Evolutionary conservation across 1,140 invertebrate species (phyloP), one percentile per base, ranked within the genome.

Genomic region (Camponotus vicinus): DNA sequence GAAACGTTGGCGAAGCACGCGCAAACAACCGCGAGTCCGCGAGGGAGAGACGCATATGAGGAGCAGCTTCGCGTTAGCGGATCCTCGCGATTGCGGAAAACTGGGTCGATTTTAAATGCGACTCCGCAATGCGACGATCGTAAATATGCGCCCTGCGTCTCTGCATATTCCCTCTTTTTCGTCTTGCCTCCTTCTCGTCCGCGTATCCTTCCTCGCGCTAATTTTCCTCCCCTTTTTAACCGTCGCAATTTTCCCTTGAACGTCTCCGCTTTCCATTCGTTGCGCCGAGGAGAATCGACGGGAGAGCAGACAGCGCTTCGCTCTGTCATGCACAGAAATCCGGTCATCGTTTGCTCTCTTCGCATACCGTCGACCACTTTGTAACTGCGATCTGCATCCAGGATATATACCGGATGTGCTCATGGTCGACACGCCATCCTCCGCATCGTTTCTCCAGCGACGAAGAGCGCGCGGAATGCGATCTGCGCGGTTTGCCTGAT

Each of bases 41-140:
- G 52, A 18, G 42, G 42, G 64, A 57, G 32, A 57, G 52, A 61
- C 77, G 77, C 61, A 45, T 45, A 59, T 61, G 40, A 40, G 37
- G 55, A 18, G 42, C 2, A 40, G 13, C 8, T 73, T 73, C 55
- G 27, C 79, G 70, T 87, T 67, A 86, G 80, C 73, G 86, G 75
- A 79, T 88, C 57, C 88, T 79, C 32, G 64, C 85, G 85, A 76
- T 86, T 32, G 13, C 27, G 15, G 59, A 57, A 69, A 88, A 90
- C 73, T 89, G 85, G 89, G 88, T 90, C 89, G 90, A 87, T 91
- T 91, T 90, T 87, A 89, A 91, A 89, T 75, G 78, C 88, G 64
- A 88, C 73, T 73, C 80, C 88, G 90, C 91, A 92, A 80, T 92
- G 91, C 92, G 90, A 92, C 92, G 89, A 80, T 91, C 87, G 85